Evolutionary conservation across 2,888 invertebrate species (phyloP), one percentile per base, ranked within the genome.

Genomic region (Latrodectus hesperus): DNA sequence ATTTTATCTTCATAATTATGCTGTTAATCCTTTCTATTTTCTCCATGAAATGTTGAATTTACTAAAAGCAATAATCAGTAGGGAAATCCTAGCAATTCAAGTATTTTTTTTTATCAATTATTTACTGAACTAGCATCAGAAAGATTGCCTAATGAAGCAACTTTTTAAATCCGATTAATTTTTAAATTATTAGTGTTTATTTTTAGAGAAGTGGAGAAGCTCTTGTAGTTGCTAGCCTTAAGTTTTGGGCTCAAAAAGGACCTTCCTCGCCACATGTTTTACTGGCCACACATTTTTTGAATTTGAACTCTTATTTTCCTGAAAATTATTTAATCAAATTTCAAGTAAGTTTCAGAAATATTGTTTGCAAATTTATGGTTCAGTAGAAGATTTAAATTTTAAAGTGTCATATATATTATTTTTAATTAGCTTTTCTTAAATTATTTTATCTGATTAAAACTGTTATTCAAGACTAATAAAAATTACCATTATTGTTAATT

Each of bases 141-240:
- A 38, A 38, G 38, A 38, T 1, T 38, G 38, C 6, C 6, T 38
- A 6, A 3, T 38, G 6, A 38, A 38, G 38, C 38, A 6, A 38
- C 6, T 38, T 38, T 38, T 38, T 38, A 38, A 38, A 38, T 38
- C 22, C 0, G 38, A 38, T 38, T 6, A 38, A 38, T 6, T 38
- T 38, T 22, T 38, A 38, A 38, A 38, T 6, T 38, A 38, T 38
- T 38, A 38, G 2, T 38, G 16, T 10, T 53, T 6, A n/a, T 14
- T 78, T 84, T 38, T 93, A 95, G 91, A 93, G 94, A 4, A 97
- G 97, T 92, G 97, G 97, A 0, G 92, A 95, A 65, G 94, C 96
- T 0, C 92, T 98, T 55, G 93, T 97, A 26, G 94, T 94, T 0
- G 94, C 96, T 0, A 94, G 94, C 65, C 92, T 97, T 74, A 94